Evolutionary conservation across 2,888 invertebrate genomes (phyloP), one percentile per base, ranked within the genome.

Genomic region (Tipula unca): DNA sequence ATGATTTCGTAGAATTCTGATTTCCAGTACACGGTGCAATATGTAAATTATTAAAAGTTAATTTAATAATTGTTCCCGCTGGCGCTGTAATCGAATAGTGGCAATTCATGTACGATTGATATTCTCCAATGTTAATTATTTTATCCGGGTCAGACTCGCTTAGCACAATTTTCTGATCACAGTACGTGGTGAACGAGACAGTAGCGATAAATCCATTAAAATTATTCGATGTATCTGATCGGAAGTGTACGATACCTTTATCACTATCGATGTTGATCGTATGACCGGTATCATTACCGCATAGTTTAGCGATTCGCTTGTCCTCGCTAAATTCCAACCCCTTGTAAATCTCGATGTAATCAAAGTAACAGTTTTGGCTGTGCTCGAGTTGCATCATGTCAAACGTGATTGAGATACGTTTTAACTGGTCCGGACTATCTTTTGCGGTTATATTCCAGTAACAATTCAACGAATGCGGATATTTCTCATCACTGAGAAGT

Each of bases 61-160:
- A 89, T 88, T 92, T 92, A 1, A 97, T 91, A 5, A 93, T 91
- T 87, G 94, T 92, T 85, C 93, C 94, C 1, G 88, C 88, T 0
- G 93, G 92, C 0, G 94, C 94, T 85, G 89, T 90, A 69, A 97
- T 91, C 4, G 90, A 90, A 95, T 97, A 98, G 85, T 93, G 92
- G 88, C 98, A 98, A 87, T 96, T 95, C 87, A 96, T 91, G 87
- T 92, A 91, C 54, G 92, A 90, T 87, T 94, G 94, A 88, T 96
- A 95, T 1, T 90, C 89, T 25, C 91, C 90, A 84, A 86, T 88
- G 54, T 88, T 87, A 10, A 88, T 86, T 4, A 89, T 88, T 86
- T 90, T 89, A 0, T 89, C 88, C 5, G 87, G n/a, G n/a, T n/a
- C n/a, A n/a, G n/a, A n/a, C n/a, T 87, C 25, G 0, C 91, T 92